These are phyloP conservation scores for Atta texana DNA, from an alignment of 1,140 invertebrate species.

Conservation along the genomic window DNA sequence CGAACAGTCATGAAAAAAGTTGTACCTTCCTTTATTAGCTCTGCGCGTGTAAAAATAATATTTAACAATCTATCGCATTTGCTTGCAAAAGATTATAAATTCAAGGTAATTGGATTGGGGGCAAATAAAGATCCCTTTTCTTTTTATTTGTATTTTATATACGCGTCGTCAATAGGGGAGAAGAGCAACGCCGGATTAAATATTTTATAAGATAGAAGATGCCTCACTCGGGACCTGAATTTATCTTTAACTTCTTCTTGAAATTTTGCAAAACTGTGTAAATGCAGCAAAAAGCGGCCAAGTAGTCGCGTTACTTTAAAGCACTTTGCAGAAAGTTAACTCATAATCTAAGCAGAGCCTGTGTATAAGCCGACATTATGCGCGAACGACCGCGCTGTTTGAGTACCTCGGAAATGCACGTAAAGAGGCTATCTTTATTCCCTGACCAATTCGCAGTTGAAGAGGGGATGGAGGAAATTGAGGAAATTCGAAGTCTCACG, in stretches of 20 bases:
- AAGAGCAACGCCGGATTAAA: constrained; percentile 1
- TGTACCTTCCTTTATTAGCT: background rate
- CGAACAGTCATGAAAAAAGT: too few relatives aligned
- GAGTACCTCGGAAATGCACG: background rate
- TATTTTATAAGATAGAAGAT: constrained; percentile 12
- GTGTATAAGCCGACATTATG: constrained; percentile 27
- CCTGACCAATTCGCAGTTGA: background rate
- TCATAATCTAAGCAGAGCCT: constrained; percentile 15
- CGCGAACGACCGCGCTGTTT: constrained; percentile 16
- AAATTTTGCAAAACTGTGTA: constrained; percentile 26
- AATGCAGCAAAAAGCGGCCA: constrained; percentile 20
- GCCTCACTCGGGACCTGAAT: constrained; percentile 17
- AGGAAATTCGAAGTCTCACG: background rate
- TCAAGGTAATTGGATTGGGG: background rate
- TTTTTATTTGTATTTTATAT: background rate
- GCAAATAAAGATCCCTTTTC: background rate
- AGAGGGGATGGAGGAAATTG: background rate
- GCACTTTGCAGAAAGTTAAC: background rate
- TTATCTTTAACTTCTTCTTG: constrained; percentile 41
- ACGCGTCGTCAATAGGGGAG: background rate
- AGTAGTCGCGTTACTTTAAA: constrained; percentile 44
- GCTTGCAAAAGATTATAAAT: background rate
- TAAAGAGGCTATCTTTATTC: constrained; percentile 21
- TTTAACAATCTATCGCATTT: background rate
- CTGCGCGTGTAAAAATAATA: background rate